These are phyloP conservation scores for Neoarius graeffei DNA, from an alignment of 2,113 vertebrate genomes.

Conservation along the genomic window DNA sequence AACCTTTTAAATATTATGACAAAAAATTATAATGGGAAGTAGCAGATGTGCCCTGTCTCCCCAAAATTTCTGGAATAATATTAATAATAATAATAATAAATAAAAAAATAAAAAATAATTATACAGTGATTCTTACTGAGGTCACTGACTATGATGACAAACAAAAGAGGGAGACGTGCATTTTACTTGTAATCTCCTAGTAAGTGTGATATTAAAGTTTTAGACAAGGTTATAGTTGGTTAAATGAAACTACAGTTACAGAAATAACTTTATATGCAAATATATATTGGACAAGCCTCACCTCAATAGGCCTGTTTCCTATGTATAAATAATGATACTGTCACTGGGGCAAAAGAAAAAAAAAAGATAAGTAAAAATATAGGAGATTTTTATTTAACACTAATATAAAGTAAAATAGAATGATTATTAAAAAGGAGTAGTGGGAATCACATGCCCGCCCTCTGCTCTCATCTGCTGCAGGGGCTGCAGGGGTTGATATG, in stretches of 20 bases:
- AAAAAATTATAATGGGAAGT: constrained; percentile 14
- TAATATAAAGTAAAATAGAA: constrained; percentile 40
- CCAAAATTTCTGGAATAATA: neutral
- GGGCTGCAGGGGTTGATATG: constrained; percentile 57
- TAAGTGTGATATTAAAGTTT: constrained; percentile 21
- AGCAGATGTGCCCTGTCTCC: neutral
- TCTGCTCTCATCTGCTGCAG: constrained; percentile 62
- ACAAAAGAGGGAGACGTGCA: constrained; percentile 15
- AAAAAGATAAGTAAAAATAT: constrained; percentile 31
- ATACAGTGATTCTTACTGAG: constrained; percentile 27
- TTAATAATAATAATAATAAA: neutral
- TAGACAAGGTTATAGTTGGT: constrained; percentile 25
- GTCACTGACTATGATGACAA: constrained; percentile 22
- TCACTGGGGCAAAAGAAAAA: constrained; percentile 43
- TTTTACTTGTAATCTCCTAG: constrained; percentile 15
- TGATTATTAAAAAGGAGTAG: constrained; percentile 50
- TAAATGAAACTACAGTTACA: constrained; percentile 43
- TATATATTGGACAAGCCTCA: constrained; percentile 44
- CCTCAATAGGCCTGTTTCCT: constrained; percentile 35
- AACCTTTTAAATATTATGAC: constrained; percentile 20
- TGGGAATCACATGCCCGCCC: constrained; percentile 57
- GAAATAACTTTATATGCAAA: constrained; percentile 41
- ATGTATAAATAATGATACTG: constrained; percentile 41
- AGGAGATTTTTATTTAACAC: constrained; percentile 40
- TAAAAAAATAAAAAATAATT: neutral